phyloP scores from a whole-genome alignment of 2,113 vertebrate genomes.

The Microtus richardsoni region DNA sequence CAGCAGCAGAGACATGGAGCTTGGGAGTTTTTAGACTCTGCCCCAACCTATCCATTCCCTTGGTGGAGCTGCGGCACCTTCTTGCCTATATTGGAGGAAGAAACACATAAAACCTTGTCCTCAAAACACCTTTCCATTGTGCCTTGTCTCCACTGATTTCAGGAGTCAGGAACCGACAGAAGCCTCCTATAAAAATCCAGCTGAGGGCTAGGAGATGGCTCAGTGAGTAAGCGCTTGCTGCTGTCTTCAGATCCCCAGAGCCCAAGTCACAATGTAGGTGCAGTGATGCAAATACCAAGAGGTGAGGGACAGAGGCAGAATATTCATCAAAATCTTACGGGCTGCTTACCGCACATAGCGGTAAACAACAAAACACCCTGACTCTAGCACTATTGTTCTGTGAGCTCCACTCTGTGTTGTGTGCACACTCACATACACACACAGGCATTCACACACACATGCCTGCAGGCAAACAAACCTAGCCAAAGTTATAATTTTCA shows the following conservation, averaged over 20 bases:
- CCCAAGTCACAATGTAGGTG: not conserved
- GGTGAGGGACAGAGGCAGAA: not conserved
- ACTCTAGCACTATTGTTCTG: not conserved
- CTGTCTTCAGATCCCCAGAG: not conserved
- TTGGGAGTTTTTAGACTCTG: not conserved
- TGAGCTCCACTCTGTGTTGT: not conserved
- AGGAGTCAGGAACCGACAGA: not conserved
- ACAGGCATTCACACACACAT: not conserved
- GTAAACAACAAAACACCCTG: not conserved
- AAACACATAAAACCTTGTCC: not conserved
- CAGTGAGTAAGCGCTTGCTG: not conserved
- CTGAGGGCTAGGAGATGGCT: not conserved
- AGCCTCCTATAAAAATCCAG: not conserved
- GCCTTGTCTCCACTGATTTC: not conserved
- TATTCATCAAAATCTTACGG: not conserved
- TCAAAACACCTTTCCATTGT: accelerated
- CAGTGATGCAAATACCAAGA: not conserved
- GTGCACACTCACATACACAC: not conserved
- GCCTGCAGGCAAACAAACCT: not conserved
- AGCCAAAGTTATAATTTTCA: not conserved
- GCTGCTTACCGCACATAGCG: no score
- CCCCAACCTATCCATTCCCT: not conserved
- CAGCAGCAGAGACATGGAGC: not conserved
- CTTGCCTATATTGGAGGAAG: not conserved
- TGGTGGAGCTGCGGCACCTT: not conserved